A percentile compares a stretch with the other conserved stretches of the same genome.
Evolutionary conservation across 2,888 invertebrate genomes (phyloP).

Genomic region (Callyntrura sp.): DNA sequence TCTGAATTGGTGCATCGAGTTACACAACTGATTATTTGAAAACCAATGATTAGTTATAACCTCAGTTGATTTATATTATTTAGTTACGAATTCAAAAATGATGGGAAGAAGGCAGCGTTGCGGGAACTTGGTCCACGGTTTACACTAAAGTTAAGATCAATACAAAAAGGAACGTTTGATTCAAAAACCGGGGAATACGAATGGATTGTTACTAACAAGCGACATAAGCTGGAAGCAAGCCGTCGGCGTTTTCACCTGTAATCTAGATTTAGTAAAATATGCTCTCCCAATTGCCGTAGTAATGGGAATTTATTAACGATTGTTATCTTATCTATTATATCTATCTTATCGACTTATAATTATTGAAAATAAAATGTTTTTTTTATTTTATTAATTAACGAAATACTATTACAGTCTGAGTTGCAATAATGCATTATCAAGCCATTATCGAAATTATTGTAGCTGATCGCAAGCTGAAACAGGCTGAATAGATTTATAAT

Average conservation of each 20-base stretch:
- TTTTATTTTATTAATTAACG: slow-evolving; percentile 9
- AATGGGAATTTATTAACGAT: neutral
- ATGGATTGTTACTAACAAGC: slow-evolving; percentile 96
- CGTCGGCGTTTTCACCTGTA: slow-evolving; percentile 96
- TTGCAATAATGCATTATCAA: too few relatives aligned
- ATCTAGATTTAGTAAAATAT: slow-evolving; percentile 52
- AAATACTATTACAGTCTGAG: neutral
- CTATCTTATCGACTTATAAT: too few relatives aligned
- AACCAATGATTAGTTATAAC: too few relatives aligned
- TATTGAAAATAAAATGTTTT: slow-evolving; percentile 1
- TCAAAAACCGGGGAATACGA: slow-evolving; percentile 98
- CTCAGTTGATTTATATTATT: slow-evolving; percentile 41
- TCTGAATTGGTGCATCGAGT: too few relatives aligned
- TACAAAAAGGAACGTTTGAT: slow-evolving; percentile 99
- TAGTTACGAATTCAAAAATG: slow-evolving; percentile 94
- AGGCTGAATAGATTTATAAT: too few relatives aligned
- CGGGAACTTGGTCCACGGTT: slow-evolving; percentile 99
- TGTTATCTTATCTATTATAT: neutral
- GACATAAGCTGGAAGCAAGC: slow-evolving; percentile 97
- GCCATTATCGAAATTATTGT: too few relatives aligned
- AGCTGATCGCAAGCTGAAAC: too few relatives aligned
- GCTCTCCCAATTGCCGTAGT: too few relatives aligned
- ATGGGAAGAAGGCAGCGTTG: slow-evolving; percentile 89
- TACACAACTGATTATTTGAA: too few relatives aligned
- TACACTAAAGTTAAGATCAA: slow-evolving; percentile 95